Conservation (phyloP, 2,888 invertebrate species). For the Drosophila infuscata region DNA sequence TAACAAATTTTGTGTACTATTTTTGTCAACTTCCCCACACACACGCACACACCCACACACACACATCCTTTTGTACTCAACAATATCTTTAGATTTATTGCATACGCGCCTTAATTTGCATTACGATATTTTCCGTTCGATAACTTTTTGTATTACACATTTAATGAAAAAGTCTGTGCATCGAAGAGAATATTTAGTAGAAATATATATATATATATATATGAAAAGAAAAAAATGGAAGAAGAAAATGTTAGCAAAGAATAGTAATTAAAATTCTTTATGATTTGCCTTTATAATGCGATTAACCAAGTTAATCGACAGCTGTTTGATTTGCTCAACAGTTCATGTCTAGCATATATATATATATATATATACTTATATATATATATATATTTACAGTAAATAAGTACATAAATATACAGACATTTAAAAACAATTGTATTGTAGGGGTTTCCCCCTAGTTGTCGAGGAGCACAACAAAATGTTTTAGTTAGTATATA, state of each 20-base stretch:
- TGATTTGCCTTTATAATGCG: slow-evolving; percentile 77
- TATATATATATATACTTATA: neutral
- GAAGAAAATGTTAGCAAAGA: slow-evolving; percentile 26
- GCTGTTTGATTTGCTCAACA: slow-evolving; percentile 80
- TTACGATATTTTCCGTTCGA: slow-evolving; percentile 55
- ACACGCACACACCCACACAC: neutral
- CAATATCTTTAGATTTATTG: slow-evolving; percentile 31
- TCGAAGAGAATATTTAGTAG: slow-evolving; percentile 25
- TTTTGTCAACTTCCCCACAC: slow-evolving; percentile 26
- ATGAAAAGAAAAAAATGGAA: neutral
- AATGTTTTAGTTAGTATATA: slow-evolving; percentile 62
- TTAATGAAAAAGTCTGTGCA: slow-evolving; percentile 59
- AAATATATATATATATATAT: slow-evolving; percentile 2
- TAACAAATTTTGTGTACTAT: slow-evolving; percentile 33
- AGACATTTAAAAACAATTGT: slow-evolving; percentile 34
- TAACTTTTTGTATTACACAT: slow-evolving; percentile 44
- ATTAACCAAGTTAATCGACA: slow-evolving; percentile 78
- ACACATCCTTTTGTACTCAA: slow-evolving; percentile 33
- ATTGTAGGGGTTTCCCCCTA: slow-evolving; percentile 40
- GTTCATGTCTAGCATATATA: slow-evolving; percentile 59
- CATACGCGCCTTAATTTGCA: slow-evolving; percentile 58
- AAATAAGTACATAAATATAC: slow-evolving; percentile 34
- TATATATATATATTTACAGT: slow-evolving; percentile 8
- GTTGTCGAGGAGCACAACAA: slow-evolving; percentile 29
- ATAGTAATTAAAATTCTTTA: slow-evolving; percentile 58